Evolutionary conservation across 1,140 invertebrate genomes (phyloP), one percentile per base, ranked within the genome.

Genomic region (Sitobion miscanthi): DNA sequence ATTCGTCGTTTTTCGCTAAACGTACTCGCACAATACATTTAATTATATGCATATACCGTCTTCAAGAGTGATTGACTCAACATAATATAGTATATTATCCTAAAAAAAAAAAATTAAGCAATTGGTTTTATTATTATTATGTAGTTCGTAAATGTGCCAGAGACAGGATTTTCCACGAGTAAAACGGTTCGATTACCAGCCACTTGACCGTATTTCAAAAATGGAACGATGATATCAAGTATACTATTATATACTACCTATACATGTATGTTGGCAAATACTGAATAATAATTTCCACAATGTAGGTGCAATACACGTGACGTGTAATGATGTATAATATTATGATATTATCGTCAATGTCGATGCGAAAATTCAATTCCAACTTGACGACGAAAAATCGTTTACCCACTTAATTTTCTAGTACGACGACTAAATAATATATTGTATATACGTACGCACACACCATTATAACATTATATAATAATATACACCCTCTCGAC

Each of bases 331-430:
- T 62, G 30, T 62, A 30, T 62, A 30, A 30, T 62, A 30, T 62
- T 62, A 62, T 62, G 57, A 69, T 69, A 69, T 69, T 69, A 69
- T 69, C 30, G 62, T 69, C 62, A 69, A 14, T 69, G 11, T 69
- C 30, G 30, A 69, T 11, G 30, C 8, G n/a, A 77, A 77, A 77
- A 77, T 77, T 77, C n/a, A 77, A 77, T 77, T 77, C n/a, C 62
- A n/a, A 35, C 62, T 77, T 77, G 62, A 77, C 62, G 62, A 77
- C 62, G 62, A 77, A 77, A 77, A 77, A 77, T 77, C 62, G 62
- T 77, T n/a, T 77, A 77, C 62, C 62, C 62, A n/a, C 62, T 77
- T 77, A 77, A 77, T 77, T 77, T 77, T 77, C n/a, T 77, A n/a
- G 62, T n/a, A 17, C 4, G 62, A 35, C 62, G 62, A 77, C 62